phyloP scores from a whole-genome alignment of 1,140 invertebrate species.

The Conopomorpha cramerella region DNA sequence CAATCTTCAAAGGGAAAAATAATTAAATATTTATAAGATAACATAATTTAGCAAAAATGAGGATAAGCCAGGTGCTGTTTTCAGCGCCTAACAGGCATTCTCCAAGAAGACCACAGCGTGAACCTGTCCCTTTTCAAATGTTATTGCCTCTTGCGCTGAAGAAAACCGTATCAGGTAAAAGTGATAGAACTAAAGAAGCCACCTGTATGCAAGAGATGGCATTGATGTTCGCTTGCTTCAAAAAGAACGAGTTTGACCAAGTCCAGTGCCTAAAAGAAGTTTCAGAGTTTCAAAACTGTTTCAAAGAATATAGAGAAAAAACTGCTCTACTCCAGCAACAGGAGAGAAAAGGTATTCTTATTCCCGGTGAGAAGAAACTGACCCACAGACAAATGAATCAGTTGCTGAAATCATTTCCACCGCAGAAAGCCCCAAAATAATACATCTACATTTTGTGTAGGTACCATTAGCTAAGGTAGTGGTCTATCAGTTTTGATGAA shows the following conservation, averaged over 20 bases:
- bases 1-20: too few relatives aligned
- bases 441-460: too few relatives aligned
- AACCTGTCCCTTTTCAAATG: conserved; percentile 69
- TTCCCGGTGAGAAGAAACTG: conserved; percentile 55
- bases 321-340: conserved; percentile 35
- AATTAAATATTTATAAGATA: too few relatives aligned
- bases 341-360: conserved; percentile 59
- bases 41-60: too few relatives aligned
- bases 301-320: conserved; percentile 56
- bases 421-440: too few relatives aligned
- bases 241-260: conserved; percentile 71
- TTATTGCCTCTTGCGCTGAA: conserved; percentile 68
- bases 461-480: too few relatives aligned
- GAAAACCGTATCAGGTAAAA: conserved; percentile 69
- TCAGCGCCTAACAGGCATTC: conserved; percentile 17
- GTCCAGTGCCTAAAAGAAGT: conserved; percentile 69
- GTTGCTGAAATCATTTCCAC: conserved; percentile 55
- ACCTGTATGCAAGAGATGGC: conserved; percentile 77
- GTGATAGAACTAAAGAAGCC: conserved; percentile 61
- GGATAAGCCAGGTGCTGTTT: conserved; percentile 19
- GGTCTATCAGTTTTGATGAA: too few relatives aligned
- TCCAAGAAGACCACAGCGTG: conserved; percentile 49
- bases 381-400: conserved; percentile 61
- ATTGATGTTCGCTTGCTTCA: conserved; percentile 73
- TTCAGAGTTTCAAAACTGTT: conserved; percentile 68